Percentiles rank a stretch among this genome's conserved stretches.
These are phyloP conservation scores for Himalopsyche phryganea DNA, from an alignment of 1,140 invertebrate genomes.

Conservation along the genomic window DNA sequence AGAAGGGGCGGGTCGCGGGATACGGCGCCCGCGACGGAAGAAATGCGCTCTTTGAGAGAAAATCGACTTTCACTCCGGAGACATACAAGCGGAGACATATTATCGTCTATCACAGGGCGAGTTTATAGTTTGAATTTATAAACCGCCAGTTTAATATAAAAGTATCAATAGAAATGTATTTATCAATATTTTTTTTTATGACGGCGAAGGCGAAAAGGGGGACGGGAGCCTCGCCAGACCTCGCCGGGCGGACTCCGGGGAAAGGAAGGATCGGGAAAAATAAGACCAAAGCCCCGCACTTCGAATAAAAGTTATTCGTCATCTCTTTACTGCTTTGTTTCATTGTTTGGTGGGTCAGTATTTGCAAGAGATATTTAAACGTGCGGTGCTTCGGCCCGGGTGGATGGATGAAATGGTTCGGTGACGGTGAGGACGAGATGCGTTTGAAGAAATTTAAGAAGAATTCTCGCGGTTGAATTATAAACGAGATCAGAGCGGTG, in stretches of 20 bases:
- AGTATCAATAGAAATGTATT: slow-evolving; percentile 26
- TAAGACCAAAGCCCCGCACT: background rate
- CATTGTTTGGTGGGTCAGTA: too few species aligned
- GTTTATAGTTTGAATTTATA: slow-evolving; percentile 31
- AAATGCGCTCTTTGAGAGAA: background rate
- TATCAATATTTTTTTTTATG: slow-evolving; percentile 8
- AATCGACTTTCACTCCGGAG: background rate
- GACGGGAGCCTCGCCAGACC: slow-evolving; percentile 4
- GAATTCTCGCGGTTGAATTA: slow-evolving; percentile 8
- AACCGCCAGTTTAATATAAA: slow-evolving; percentile 32
- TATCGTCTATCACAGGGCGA: slow-evolving; percentile 28
- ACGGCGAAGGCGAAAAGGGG: slow-evolving; percentile 9
- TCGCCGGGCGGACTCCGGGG: background rate
- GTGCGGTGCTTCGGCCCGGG: background rate
- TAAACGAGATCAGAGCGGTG: too few species aligned
- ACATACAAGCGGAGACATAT: slow-evolving; percentile 1
- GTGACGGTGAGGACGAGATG: slow-evolving; percentile 8
- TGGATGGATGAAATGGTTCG: slow-evolving; percentile 5
- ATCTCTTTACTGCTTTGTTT: slow-evolving; percentile 1
- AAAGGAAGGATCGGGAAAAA: background rate
- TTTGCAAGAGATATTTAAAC: background rate
- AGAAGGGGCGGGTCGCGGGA: background rate
- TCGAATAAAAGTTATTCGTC: background rate
- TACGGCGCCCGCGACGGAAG: background rate
- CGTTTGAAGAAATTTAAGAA: slow-evolving; percentile 11